These are phyloP conservation scores for Scaptomyza pallida DNA, from an alignment of 1,140 invertebrate species.

Conservation along the genomic window DNA sequence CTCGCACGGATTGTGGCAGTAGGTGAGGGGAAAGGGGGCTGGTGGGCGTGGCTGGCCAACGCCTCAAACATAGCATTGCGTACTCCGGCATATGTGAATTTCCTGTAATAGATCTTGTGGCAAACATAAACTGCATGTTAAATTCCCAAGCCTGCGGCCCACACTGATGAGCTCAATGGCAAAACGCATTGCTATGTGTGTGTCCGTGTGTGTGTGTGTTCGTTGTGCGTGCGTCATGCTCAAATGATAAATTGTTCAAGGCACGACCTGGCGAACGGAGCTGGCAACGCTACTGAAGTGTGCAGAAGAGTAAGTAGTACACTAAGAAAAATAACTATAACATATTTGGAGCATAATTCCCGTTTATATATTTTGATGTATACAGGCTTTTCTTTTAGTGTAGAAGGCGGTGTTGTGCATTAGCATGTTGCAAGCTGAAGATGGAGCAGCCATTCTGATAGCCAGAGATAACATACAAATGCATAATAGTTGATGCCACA, in stretches of 20 bases:
- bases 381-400: background rate
- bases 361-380: no score
- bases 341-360: no score
- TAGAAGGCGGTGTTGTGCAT: background rate
- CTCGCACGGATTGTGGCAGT: constrained; percentile 30
- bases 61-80: constrained; percentile 65
- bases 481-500: constrained; percentile 81
- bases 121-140: constrained; percentile 82
- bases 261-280: constrained; percentile 43
- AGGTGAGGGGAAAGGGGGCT: background rate
- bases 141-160: constrained; percentile 72
- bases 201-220: constrained; percentile 21
- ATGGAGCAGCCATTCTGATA: constrained; percentile 51
- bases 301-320: background rate
- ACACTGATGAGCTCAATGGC: constrained; percentile 55
- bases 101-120: constrained; percentile 80
- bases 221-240: constrained; percentile 74
- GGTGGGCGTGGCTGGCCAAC: constrained; percentile 38
- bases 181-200: constrained; percentile 57
- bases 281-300: constrained; percentile 29
- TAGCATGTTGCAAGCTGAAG: constrained; percentile 29
- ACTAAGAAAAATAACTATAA: background rate
- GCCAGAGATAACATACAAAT: constrained; percentile 74
- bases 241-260: constrained; percentile 77
- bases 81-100: constrained; percentile 72